Evolutionary conservation across 2,113 vertebrate species (phyloP).

Genomic region (Oncorhynchus clarkii): DNA sequence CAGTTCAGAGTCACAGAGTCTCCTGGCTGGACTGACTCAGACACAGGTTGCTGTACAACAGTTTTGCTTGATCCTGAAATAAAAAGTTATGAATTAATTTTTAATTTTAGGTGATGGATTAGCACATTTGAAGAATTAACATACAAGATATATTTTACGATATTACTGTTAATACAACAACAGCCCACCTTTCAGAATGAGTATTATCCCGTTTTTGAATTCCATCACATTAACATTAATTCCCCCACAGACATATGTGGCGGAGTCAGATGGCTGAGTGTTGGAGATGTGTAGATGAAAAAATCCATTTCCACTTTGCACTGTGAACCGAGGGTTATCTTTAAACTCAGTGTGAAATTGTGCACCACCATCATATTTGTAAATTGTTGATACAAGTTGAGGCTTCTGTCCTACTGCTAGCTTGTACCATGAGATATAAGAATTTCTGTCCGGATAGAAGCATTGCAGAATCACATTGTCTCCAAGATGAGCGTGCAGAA

Average conservation of each 20-base stretch:
- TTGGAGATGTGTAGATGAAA: slow-evolving; percentile 17
- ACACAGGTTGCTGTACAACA: slow-evolving; percentile 5
- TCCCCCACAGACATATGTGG: slow-evolving; percentile 16
- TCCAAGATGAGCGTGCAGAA: slow-evolving; percentile 9
- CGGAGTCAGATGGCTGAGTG: slow-evolving; percentile 10
- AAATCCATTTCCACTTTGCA: neutral
- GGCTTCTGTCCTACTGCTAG: slow-evolving; percentile 20
- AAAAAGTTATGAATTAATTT: too few species aligned
- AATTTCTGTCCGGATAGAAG: neutral
- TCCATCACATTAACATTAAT: neutral
- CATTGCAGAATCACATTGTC: slow-evolving; percentile 24
- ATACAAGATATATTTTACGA: too few species aligned
- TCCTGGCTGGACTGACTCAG: slow-evolving; percentile 2
- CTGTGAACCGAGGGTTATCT: too few species aligned
- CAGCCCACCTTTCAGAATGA: slow-evolving; percentile 11
- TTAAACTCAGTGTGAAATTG: neutral
- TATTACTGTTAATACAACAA: too few species aligned
- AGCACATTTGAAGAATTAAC: too few species aligned
- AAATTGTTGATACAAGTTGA: neutral
- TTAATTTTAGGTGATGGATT: too few species aligned
- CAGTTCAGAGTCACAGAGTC: slow-evolving; percentile 20
- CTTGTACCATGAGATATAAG: slow-evolving; percentile 13
- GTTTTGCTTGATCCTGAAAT: neutral
- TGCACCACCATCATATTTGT: neutral
- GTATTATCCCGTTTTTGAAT: slow-evolving; percentile 14